Evolutionary conservation across 2,797 vertebrate genomes (phyloP).

Genomic region (Babyrousa celebensis): DNA sequence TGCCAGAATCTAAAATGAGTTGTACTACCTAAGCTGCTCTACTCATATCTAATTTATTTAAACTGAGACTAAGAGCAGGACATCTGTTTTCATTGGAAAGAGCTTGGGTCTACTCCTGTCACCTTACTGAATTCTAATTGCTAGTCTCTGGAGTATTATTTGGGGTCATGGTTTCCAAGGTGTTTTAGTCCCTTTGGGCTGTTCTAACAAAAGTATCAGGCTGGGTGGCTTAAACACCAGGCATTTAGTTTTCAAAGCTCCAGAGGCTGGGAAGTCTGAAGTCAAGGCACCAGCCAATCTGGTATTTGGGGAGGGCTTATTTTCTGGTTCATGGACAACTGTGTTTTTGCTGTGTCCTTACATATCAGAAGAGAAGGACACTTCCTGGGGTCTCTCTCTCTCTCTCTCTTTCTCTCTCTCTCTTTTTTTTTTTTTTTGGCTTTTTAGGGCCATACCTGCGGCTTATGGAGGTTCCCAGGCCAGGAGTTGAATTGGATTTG

Average conservation of each 20-base stretch:
- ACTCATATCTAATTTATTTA: not conserved
- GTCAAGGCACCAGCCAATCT: not conserved
- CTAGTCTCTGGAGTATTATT: not conserved
- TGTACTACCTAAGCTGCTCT: not conserved
- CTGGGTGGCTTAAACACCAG: not conserved
- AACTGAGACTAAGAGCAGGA: slow-evolving; percentile 16
- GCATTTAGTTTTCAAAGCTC: not conserved
- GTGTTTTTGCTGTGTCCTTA: not conserved
- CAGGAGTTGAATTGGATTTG: no score
- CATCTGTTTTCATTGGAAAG: not conserved
- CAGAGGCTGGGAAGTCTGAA: not conserved
- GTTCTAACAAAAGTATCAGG: not conserved
- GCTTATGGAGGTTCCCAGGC: no score
- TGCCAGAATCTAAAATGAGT: slow-evolving; percentile 34
- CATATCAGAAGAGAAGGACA: not conserved
- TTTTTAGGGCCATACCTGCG: no score
- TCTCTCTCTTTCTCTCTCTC: no score
- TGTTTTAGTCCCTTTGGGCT: not conserved
- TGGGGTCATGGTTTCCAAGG: not conserved
- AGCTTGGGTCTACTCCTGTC: not conserved
- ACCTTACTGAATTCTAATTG: not conserved
- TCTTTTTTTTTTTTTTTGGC: no score
- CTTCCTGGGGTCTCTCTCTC: no score
- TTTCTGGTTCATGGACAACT: not conserved
- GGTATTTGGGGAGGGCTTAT: not conserved